phyloP scores from a whole-genome alignment of 1,140 invertebrate species.

The Ips nitidus region DNA sequence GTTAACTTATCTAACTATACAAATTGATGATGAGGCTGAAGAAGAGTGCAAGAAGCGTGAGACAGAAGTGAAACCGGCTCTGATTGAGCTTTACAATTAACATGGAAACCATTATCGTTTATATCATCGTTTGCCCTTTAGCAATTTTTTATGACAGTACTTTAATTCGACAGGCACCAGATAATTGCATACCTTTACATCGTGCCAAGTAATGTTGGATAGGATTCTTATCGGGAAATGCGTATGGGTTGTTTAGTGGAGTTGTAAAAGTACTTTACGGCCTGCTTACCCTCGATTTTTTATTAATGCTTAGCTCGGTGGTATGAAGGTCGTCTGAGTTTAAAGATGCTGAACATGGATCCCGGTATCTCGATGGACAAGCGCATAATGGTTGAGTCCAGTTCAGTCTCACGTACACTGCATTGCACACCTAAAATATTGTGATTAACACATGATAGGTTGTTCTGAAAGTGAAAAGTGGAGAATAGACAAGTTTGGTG shows the following conservation, averaged over 20 bases:
- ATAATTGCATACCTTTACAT: slow-evolving; percentile 4
- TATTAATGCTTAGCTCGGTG: slow-evolving; percentile 82
- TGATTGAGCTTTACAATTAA: slow-evolving; percentile 4
- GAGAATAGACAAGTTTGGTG: no score
- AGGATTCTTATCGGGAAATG: no score
- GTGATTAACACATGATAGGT: neutral
- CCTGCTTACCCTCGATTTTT: slow-evolving; percentile 70
- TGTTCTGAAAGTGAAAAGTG: neutral
- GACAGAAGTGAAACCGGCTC: neutral
- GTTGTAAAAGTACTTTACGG: no score
- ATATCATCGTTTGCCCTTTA: slow-evolving; percentile 2
- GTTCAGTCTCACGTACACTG: slow-evolving; percentile 87
- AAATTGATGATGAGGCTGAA: no score
- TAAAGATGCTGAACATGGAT: slow-evolving; percentile 85
- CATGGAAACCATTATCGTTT: neutral
- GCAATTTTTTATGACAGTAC: slow-evolving; percentile 1
- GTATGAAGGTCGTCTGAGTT: slow-evolving; percentile 89
- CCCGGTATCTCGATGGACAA: slow-evolving; percentile 80
- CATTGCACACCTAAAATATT: slow-evolving; percentile 78
- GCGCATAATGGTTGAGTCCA: slow-evolving; percentile 91
- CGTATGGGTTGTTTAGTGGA: no score
- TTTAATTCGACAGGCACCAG: neutral
- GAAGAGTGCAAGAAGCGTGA: no score
- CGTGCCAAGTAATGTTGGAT: no score
- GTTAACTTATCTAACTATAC: no score